A percentile compares a stretch with the other conserved stretches of the same genome.
Evolutionary conservation across 2,888 invertebrate genomes (phyloP).

Genomic region (Pheosia tremula): DNA sequence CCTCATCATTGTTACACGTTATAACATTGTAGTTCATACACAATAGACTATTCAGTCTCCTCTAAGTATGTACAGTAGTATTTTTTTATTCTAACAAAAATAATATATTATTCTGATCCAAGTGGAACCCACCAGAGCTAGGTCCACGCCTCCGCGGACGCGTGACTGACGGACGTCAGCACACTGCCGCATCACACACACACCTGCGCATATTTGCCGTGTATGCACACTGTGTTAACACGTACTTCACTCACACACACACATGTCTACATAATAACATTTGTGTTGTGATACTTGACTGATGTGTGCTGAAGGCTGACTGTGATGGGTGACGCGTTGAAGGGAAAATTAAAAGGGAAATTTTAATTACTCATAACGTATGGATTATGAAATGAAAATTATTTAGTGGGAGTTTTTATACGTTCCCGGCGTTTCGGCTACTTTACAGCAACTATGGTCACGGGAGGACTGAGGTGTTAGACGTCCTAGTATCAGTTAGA

Average conservation of each 20-base stretch:
- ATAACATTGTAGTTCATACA: too few relatives aligned
- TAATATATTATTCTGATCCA: constrained; percentile 17
- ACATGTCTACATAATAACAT: background rate
- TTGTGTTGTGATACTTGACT: constrained; percentile 40
- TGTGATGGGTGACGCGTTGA: constrained; percentile 37
- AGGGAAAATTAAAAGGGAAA: constrained; percentile 27
- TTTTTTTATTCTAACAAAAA: background rate
- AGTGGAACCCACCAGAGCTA: constrained; percentile 39
- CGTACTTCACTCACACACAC: background rate
- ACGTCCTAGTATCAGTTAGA: too few relatives aligned
- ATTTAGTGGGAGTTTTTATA: too few relatives aligned
- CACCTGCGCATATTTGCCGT: constrained; percentile 23
- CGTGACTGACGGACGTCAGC: constrained; percentile 70
- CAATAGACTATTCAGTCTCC: too few relatives aligned
- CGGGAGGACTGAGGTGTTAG: too few relatives aligned
- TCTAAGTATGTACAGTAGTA: too few relatives aligned
- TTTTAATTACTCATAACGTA: too few relatives aligned
- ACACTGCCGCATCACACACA: constrained; percentile 41
- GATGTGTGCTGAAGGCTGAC: constrained; percentile 29
- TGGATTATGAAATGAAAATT: too few relatives aligned
- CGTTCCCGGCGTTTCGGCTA: too few relatives aligned
- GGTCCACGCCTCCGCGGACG: constrained; percentile 60
- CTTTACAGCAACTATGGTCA: too few relatives aligned
- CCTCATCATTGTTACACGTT: too few relatives aligned
- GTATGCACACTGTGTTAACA: constrained; percentile 3